A percentile compares a stretch with the other conserved stretches of the same genome.
Conservation (phyloP, 2,113 vertebrate species). For the Meriones unguiculatus region DNA sequence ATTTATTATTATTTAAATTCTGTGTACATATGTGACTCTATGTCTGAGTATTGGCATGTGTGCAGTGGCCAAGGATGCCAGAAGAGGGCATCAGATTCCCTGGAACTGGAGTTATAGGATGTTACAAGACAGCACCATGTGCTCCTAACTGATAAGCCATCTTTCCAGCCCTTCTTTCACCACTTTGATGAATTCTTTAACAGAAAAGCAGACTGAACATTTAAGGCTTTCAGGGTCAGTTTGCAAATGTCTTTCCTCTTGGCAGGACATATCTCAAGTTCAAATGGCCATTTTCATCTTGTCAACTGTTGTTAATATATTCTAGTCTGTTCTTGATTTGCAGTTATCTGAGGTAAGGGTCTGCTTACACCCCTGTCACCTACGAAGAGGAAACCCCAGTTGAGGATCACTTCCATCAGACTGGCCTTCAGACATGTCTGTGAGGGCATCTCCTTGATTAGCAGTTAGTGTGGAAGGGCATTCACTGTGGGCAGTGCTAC, state of each 20-base stretch:
- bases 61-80: neutral
- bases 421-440: neutral
- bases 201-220: neutral
- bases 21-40: neutral
- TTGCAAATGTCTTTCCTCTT: conserved; percentile 33
- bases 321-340: neutral
- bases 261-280: conserved; percentile 17
- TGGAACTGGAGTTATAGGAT: neutral
- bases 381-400: neutral
- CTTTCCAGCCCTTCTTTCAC: too few relatives aligned
- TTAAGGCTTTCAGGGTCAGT: conserved; percentile 29
- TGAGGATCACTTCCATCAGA: too few relatives aligned
- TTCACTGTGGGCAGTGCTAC: neutral
- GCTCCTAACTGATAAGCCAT: neutral
- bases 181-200: neutral
- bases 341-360: conserved; percentile 12
- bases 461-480: neutral
- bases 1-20: neutral
- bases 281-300: conserved; percentile 65
- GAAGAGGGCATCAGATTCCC: neutral
- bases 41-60: too few relatives aligned
- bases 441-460: neutral
- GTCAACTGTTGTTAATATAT: neutral
- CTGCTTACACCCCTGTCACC: neutral
- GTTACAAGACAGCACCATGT: neutral